Evolutionary conservation across 2,797 vertebrate genomes (phyloP).

Genomic region (Phoebastria nigripes): DNA sequence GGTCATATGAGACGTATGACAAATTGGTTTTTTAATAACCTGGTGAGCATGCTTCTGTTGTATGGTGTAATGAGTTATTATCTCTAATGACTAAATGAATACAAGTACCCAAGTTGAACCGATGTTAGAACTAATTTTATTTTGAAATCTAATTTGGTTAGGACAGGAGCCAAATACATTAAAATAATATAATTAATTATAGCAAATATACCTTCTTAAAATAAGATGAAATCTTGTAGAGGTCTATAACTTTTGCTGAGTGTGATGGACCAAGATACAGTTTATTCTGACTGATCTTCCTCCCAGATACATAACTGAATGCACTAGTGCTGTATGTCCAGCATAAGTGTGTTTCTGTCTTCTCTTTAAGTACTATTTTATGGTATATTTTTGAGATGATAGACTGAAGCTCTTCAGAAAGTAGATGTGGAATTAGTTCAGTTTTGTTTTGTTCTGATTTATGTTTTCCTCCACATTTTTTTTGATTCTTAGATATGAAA

Average conservation of each 20-base stretch:
- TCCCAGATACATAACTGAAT: not conserved
- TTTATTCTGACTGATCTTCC: not conserved
- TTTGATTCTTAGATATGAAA: not conserved
- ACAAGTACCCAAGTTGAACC: not conserved
- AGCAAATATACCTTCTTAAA: not conserved
- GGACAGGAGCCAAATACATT: not conserved
- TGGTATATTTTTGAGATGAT: not conserved
- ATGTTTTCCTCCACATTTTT: not conserved
- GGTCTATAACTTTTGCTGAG: not conserved
- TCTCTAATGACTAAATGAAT: not conserved
- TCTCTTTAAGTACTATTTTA: not conserved
- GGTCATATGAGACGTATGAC: not conserved
- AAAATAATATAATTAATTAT: not conserved
- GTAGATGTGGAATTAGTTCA: not conserved
- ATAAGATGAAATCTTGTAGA: not conserved
- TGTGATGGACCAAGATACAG: not conserved
- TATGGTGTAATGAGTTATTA: not conserved
- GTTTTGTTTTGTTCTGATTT: not conserved
- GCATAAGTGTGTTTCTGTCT: not conserved
- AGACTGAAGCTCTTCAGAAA: not conserved
- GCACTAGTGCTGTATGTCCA: not conserved
- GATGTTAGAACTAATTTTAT: not conserved
- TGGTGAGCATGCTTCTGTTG: not conserved
- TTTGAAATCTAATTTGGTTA: not conserved
- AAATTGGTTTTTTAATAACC: not conserved